phyloP scores from a whole-genome alignment of 2,888 invertebrate species.

The Epinotia nisella region DNA sequence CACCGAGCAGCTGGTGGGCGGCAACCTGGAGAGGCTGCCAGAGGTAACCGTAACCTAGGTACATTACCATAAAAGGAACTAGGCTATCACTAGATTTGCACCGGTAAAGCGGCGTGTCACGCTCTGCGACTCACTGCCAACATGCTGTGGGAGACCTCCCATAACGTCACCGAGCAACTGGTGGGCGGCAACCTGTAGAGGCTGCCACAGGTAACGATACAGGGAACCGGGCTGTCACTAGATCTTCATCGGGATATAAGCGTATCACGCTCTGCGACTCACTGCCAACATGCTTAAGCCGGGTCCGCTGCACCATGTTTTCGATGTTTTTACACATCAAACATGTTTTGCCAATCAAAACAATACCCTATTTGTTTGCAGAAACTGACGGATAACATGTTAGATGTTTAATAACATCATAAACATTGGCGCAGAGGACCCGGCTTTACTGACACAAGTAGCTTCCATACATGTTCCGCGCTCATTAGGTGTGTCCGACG shows the following conservation, averaged over 20 bases:
- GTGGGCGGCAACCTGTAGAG: constrained; percentile 65
- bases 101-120: constrained; percentile 91
- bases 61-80: too few relatives aligned
- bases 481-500: too few relatives aligned
- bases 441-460: too few relatives aligned
- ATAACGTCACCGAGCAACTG: constrained; percentile 64
- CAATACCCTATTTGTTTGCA: too few relatives aligned
- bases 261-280: constrained; percentile 90
- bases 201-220: constrained; percentile 65
- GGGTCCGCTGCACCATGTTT: too few relatives aligned
- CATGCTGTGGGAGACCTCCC: constrained; percentile 69
- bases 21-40: constrained; percentile 66
- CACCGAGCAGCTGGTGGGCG: constrained; percentile 63
- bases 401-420: too few relatives aligned
- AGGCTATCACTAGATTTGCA: constrained; percentile 95
- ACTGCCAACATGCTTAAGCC: constrained; percentile 63
- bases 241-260: constrained; percentile 92
- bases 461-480: too few relatives aligned
- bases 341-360: too few relatives aligned
- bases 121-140: constrained; percentile 86
- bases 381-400: too few relatives aligned
- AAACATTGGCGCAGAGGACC: too few relatives aligned
- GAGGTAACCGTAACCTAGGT: constrained; percentile 69
- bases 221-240: constrained; percentile 82
- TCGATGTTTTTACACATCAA: too few relatives aligned